Base-by-base conservation (phyloP, 2,797 vertebrate species). In the Lepus oiostolus region DNA sequence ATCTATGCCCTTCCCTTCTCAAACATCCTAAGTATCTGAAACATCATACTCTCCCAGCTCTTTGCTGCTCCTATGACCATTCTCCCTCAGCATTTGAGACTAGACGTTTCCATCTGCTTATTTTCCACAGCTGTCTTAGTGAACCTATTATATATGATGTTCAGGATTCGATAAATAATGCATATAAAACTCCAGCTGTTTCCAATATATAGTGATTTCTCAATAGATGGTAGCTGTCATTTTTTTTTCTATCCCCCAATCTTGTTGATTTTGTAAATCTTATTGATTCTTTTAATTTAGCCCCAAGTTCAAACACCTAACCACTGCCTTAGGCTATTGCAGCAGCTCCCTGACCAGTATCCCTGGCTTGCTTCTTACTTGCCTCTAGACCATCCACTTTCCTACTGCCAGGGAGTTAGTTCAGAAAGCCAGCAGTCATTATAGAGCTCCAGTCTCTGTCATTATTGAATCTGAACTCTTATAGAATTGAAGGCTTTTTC, bases 241-340 rank as follows among this genome's bases (percentile, higher is more conserved):
- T 96, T 75, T 35, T 75, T 35, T 85, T 85, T 82, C n/a, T 85
- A 92, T 90, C 22, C 26, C 22, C 63, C 17, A 32, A 67, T 82
- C 81, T 65, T 85, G 26, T 32, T 71, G 63, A 32, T n/a, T 85
- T 77, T 71, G 82, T 12, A 80, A 1, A 32, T 83, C 72, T 52
- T 90, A 4, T 32, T 14, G 68, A 35, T 87, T 22, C 65, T 94
- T 65, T 54, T 76, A 50, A 42, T 83, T 82, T 72, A 32, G 14
- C n/a, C n/a, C 38, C 71, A 68, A 54, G 50, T 60, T 54, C 72
- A 83, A 24, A 72, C 24, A 54, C 50, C 38, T 54, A 30, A 28
- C 28, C 24, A 32, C 22, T 50, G 63, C 5, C 65, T 54, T 63
- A 17, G 28, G 16, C 9, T 47, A 1, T 8, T 54, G 22, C 58